Conservation (phyloP, 2,113 vertebrate species). For the Delphinapterus leucas region DNA sequence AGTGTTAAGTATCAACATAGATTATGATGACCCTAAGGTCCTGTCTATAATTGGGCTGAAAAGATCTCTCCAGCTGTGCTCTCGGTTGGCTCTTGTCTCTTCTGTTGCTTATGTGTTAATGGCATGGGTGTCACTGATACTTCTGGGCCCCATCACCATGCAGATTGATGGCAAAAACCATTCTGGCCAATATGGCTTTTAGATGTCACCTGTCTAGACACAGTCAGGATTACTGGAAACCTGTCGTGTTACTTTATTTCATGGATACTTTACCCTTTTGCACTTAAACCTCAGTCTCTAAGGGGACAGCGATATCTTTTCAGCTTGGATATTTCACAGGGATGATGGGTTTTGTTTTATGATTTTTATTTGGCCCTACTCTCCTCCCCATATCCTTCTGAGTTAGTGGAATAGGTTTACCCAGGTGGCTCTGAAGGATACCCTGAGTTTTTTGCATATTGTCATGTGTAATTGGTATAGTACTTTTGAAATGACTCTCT, state of each 20-base stretch:
- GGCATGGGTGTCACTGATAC: slow-evolving; percentile 49
- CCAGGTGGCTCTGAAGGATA: background rate
- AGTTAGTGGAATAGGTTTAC: background rate
- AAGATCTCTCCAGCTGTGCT: background rate
- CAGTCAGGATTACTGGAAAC: slow-evolving; percentile 70
- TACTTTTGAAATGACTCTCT: background rate
- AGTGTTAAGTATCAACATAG: background rate
- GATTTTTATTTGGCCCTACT: background rate
- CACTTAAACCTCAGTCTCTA: slow-evolving; percentile 66
- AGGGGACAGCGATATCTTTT: slow-evolving; percentile 61
- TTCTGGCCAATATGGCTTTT: slow-evolving; percentile 60
- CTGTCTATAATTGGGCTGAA: background rate
- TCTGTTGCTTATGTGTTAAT: slow-evolving; percentile 11
- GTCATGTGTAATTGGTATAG: background rate
- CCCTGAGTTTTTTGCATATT: background rate
- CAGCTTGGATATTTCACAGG: slow-evolving; percentile 57
- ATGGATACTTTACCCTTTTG: slow-evolving; percentile 61
- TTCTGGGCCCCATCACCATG: slow-evolving; percentile 36
- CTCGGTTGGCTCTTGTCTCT: background rate
- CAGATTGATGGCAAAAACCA: slow-evolving; percentile 63
- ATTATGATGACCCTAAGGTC: background rate
- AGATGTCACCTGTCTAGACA: slow-evolving; percentile 72
- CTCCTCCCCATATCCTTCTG: background rate
- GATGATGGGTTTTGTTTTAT: slow-evolving; percentile 38
- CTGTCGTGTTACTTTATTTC: slow-evolving; percentile 72